Evolutionary conservation across 2,113 vertebrate species (phyloP), one percentile per base, ranked within the genome.

Genomic region (Psettodes erumei): DNA sequence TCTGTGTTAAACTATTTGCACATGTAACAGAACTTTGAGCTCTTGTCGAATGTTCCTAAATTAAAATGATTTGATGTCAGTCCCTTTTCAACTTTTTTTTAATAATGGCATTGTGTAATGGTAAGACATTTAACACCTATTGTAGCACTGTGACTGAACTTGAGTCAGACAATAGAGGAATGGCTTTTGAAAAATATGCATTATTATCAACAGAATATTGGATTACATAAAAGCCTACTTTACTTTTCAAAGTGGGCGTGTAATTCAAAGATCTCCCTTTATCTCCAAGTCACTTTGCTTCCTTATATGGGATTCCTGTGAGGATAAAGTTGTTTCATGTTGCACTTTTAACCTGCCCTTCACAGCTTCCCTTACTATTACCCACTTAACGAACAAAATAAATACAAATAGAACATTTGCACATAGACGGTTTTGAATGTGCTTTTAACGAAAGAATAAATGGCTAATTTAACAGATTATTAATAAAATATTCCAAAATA

Each of bases 21-120:
- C 69, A 77, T 69, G 19, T 40, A 40, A 48, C 28, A 27, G 1
- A 64, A 51, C 51, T 55, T 6, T 68, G 37, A 69, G 6, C 23
- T 64, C 6, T 28, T 64, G 11, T 62, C n/a, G 40, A 75, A 30
- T 60, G 23, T 58, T n/a, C 33, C 3, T 25, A 7, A 25, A 79
- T 30, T 59, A 55, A 76, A 78, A 1, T 4, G 1, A 61, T 73
- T 7, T 64, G 8, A 1, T 67, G 21, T 30, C 35, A 21, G 15
- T 18, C 1, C 23, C 6, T 33, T 33, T 27, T 63, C 11, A n/a
- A 43, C 2, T 28, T 27, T 10, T 30, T 30, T 42, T 45, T 3
- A 12, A 4, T 3, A 48, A 54, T 13, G 6, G 11, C 8, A 12
- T 40, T 19, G 25, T 28, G 12, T 21, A 6, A 37, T 3, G 0